Evolutionary conservation across 2,888 invertebrate species (phyloP).

Genomic region (Brachyopa scutellaris): DNA sequence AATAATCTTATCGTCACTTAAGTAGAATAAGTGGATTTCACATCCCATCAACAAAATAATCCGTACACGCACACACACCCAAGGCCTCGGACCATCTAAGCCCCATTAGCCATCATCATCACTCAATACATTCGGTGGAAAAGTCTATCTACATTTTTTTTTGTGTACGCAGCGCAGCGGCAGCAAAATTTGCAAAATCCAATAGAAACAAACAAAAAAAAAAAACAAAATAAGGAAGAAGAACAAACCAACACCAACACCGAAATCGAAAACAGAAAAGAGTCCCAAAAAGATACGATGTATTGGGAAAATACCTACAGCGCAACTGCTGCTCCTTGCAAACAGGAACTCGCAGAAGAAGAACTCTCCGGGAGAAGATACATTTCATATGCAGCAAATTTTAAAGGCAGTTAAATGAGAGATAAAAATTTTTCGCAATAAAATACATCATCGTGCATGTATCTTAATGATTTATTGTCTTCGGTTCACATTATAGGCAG

Average conservation of each 20-base stretch:
- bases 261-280: neutral
- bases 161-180: slow-evolving; percentile 33
- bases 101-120: slow-evolving; percentile 64
- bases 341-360: slow-evolving; percentile 57
- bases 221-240: slow-evolving; percentile 27
- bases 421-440: slow-evolving; percentile 75
- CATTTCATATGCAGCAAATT: slow-evolving; percentile 72
- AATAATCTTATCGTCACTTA: slow-evolving; percentile 64
- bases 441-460: slow-evolving; percentile 76
- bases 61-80: slow-evolving; percentile 27
- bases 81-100: slow-evolving; percentile 19
- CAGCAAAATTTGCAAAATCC: neutral
- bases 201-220: slow-evolving; percentile 25
- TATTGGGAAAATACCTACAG: slow-evolving; percentile 27
- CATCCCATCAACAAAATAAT: slow-evolving; percentile 60
- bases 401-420: slow-evolving; percentile 75
- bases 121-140: slow-evolving; percentile 42
- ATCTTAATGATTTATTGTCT: slow-evolving; percentile 75
- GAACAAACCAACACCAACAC: neutral
- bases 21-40: slow-evolving; percentile 69
- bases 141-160: slow-evolving; percentile 47
- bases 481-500: slow-evolving; percentile 70
- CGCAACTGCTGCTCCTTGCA: slow-evolving; percentile 17
- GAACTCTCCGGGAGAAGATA: slow-evolving; percentile 51
- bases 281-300: too few relatives aligned